Base-by-base conservation (phyloP, 1,140 invertebrate species). In the Aleiodes sp. region DNA sequence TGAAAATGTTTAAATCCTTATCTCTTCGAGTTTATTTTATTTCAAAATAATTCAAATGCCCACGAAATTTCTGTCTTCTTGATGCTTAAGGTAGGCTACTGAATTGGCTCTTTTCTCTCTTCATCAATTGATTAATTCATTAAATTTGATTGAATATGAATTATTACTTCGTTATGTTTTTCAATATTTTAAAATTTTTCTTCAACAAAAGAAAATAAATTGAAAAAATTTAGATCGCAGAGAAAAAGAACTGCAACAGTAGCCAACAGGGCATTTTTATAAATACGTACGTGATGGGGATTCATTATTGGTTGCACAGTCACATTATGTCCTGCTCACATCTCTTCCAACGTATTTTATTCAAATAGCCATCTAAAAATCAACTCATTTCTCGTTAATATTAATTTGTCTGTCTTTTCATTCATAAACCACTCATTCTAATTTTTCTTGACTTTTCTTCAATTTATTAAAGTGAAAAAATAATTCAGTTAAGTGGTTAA, bases 331-430 rank as follows among this genome's bases (percentile, higher is more conserved):
- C 82, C 81, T 78, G 82, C 84, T 84, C 84, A 78, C 76, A 76
- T 84, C 81, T 80, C 83, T 82, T 79, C 78, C 79, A 80, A 79
- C 72, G 82, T 80, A 79, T 84, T 81, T 78, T 79, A 85, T 82
- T 84, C 56, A 29, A 52, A 83, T 84, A 80, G 78, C 80, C 81
- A 86, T 87, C 87, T 88, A 87, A 82, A 88, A 88, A 87, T 88
- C 84, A 87, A 84, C 87, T 88, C 81, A 87, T 83, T 31, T 85
- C 81, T 84, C 76, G 85, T 88, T 88, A 88, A 86, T 88, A 86
- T 86, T 85, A 87, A 85, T 86, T 59, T 59, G 28, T 59, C 26
- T n/a, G 28, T 14, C 56, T 4, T 81, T 84, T 75, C 84, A 84
- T 81, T 82, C 81, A 81, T 31, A 63, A 77, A 78, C 75, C 83